Evolutionary conservation across 2,113 vertebrate species (phyloP).

Genomic region (Ploceus nigricollis): DNA sequence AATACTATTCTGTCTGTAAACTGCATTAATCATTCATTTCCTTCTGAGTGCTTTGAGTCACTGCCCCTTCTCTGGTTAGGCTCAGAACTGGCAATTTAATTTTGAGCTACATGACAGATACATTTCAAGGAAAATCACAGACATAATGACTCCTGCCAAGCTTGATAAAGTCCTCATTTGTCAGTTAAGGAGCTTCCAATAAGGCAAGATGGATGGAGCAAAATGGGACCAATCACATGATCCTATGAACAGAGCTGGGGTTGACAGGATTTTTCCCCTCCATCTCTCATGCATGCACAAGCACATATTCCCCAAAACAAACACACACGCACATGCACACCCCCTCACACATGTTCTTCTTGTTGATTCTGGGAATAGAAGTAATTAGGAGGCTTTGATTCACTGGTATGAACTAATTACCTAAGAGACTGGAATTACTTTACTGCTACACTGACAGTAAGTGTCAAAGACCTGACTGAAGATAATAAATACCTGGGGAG

Average conservation of each 20-base stretch:
- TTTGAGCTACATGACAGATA: constrained; percentile 81
- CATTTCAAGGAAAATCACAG: constrained; percentile 87
- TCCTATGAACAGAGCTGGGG: background rate
- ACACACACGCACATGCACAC: rapidly evolving
- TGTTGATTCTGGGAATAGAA: background rate
- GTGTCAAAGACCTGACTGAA: background rate
- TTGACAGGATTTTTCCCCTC: background rate
- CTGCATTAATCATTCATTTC: constrained; percentile 85
- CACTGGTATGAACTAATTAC: background rate
- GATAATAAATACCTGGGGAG: background rate
- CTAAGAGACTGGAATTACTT: background rate
- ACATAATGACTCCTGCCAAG: constrained; percentile 86
- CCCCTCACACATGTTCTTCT: background rate
- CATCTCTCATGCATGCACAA: rapidly evolving
- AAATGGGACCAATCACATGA: constrained; percentile 72
- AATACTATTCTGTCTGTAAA: constrained; percentile 79
- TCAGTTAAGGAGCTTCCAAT: constrained; percentile 86
- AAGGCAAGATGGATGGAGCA: constrained; percentile 72
- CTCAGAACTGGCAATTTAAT: constrained; percentile 78
- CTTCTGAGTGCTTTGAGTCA: constrained; percentile 75
- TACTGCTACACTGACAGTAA: background rate
- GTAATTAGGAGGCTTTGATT: background rate
- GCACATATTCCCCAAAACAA: background rate
- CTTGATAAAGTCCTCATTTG: constrained; percentile 87
- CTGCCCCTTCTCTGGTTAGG: constrained; percentile 69